Conservation (phyloP, 1,140 invertebrate genomes). For the Lerema accius region DNA sequence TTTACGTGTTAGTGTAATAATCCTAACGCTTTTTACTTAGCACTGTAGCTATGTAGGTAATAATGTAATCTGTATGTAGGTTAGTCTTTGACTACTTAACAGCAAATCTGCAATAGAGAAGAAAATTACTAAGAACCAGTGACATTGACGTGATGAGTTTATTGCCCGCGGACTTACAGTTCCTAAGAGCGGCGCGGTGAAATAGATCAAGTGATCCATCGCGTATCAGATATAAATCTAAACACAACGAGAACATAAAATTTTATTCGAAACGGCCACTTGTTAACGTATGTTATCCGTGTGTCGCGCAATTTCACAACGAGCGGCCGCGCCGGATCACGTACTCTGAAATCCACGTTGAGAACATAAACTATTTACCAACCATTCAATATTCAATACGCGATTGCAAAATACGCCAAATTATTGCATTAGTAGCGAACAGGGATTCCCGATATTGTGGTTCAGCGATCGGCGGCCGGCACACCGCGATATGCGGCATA, state of each 20-base stretch:
- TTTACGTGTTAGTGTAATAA: too few relatives aligned
- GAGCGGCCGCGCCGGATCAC: constrained; percentile 69
- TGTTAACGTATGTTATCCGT: constrained; percentile 72
- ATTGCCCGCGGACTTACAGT: constrained; percentile 14
- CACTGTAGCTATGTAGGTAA: too few relatives aligned
- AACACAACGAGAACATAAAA: constrained; percentile 69
- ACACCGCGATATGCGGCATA: constrained; percentile 79
- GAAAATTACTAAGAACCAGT: constrained; percentile 6
- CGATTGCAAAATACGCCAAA: constrained; percentile 82
- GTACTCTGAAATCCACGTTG: constrained; percentile 77
- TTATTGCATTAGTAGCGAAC: constrained; percentile 81
- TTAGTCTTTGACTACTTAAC: too few relatives aligned
- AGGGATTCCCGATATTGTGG: constrained; percentile 82
- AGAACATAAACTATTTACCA: constrained; percentile 82
- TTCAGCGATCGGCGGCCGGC: constrained; percentile 72
- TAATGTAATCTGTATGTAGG: too few relatives aligned
- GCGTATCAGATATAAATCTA: constrained; percentile 66
- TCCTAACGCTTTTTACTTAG: too few relatives aligned
- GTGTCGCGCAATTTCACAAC: constrained; percentile 76
- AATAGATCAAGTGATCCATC: constrained; percentile 57
- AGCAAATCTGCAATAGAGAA: not conserved
- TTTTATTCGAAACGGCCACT: constrained; percentile 70
- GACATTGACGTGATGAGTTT: constrained; percentile 25
- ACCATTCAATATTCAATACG: constrained; percentile 81
- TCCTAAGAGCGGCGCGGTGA: constrained; percentile 25